Evolutionary conservation across 1,140 invertebrate genomes (phyloP), one percentile per base, ranked within the genome.

Genomic region (Scaptomyza montana): DNA sequence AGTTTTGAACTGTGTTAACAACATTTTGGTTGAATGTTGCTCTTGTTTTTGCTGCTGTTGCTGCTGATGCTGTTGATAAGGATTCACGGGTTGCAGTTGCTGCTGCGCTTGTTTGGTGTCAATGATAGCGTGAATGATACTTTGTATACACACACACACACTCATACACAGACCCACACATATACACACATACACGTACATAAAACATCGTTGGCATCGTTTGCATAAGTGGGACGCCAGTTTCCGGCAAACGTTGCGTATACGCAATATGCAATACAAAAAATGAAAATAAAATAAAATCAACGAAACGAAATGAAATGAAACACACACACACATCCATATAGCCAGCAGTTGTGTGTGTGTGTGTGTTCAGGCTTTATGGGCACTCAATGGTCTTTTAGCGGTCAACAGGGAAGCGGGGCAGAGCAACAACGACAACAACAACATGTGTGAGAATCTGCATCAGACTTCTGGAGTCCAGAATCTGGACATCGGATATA

Each of bases 101-200:
- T 19, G 55, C 19, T 60, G 51, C 61, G 21, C 45, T 75, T 70
- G 71, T 76, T 71, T 72, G 76, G 66, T 75, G 80, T 76, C 79
- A 82, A 82, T 84, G 79, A 82, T 84, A 84, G 79, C 80, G 80
- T 62, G 71, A 84, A 82, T 84, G 79, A 84, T 82, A 82, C 80
- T 79, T 64, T 82, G 66, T 67, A 41, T 55, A 71, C 16, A 16
- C 65, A 71, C 79, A 78, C 64, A 16, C 63, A 47, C 21, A 36
- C 45, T 46, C 12, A 49, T 25, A 1, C 33, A 43, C 16, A 57
- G 6, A 30, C 54, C 36, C 33, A 28, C 13, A 9, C 4, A 41
- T 43, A 63, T 19, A 55, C 10, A 9, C 4, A 41, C 51, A 63
- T 19, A 55, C 10, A 50, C 3, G 43, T 3, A 21, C 12, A 46